A percentile compares a stretch with the other conserved stretches of the same genome.
phyloP scores from a whole-genome alignment of 1,140 invertebrate species.

The Aricia agestis region DNA sequence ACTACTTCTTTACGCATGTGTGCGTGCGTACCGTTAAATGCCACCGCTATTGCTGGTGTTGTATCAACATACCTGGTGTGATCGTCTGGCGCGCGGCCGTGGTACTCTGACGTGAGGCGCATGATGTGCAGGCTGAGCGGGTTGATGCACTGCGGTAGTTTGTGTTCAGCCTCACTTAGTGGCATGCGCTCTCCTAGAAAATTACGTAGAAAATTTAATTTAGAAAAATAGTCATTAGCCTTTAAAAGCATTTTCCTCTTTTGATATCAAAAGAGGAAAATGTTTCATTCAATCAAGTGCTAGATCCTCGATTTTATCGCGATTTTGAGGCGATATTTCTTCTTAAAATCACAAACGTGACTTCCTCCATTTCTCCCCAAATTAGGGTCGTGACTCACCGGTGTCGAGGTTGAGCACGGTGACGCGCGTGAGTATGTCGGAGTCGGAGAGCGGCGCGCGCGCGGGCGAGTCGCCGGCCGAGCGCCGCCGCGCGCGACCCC shows the following conservation, averaged over 20 bases:
- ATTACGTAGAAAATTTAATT: no score
- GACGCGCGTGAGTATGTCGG: slow-evolving; percentile 94
- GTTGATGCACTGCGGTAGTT: slow-evolving; percentile 92
- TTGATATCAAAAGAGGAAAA: no score
- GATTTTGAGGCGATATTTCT: no score
- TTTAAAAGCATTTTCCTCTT: no score
- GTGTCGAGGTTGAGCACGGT: slow-evolving; percentile 96
- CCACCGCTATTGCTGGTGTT: background rate
- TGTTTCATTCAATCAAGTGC: no score
- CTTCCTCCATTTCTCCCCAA: no score
- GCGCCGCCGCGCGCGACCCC: slow-evolving; percentile 42
- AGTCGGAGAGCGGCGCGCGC: slow-evolving; percentile 89
- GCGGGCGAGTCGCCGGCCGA: slow-evolving; percentile 79
- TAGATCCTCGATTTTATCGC: no score
- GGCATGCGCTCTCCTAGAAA: slow-evolving; percentile 86
- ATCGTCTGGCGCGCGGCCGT: slow-evolving; percentile 86
- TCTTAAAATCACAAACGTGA: no score
- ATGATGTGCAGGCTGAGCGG: slow-evolving; percentile 96
- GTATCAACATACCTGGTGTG: slow-evolving; percentile 73
- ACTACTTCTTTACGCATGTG: no score
- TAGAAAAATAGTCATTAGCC: no score
- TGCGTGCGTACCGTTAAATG: no score
- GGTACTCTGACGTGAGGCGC: slow-evolving; percentile 92
- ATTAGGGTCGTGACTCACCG: slow-evolving; percentile 56
- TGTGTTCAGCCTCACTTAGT: slow-evolving; percentile 92